Conservation (phyloP, 2,797 vertebrate genomes). For the Notamacropus eugenii region DNA sequence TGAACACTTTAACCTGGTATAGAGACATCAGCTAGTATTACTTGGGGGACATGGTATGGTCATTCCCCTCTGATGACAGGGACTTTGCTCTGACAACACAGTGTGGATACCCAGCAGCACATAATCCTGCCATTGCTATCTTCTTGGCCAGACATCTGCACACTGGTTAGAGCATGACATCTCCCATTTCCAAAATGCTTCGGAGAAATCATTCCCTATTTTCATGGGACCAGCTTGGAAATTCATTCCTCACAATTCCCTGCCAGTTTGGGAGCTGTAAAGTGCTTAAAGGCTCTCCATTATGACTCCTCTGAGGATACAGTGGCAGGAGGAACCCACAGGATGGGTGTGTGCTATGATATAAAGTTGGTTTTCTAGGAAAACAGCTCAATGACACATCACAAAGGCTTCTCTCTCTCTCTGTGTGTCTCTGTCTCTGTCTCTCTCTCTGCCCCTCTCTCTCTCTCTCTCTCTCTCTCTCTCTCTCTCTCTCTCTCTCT, state of each 20-base stretch:
- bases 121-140: not conserved
- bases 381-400: not conserved
- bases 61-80: not conserved
- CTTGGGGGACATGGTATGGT: not conserved
- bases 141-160: not conserved
- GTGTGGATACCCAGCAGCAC: not conserved
- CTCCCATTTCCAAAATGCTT: not conserved
- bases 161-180: not conserved
- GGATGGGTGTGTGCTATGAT: not conserved
- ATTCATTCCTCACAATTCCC: not conserved
- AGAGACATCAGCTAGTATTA: not conserved
- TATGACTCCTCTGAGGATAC: not conserved
- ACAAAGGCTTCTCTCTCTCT: not conserved
- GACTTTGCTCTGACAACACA: not conserved
- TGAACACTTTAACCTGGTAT: not conserved
- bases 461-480: not conserved
- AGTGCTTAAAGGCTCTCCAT: not conserved
- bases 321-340: not conserved
- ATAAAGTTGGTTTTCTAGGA: slow-evolving; percentile 2
- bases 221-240: slow-evolving; percentile 26
- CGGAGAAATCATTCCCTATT: not conserved
- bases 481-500: not conserved
- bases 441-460: no score
- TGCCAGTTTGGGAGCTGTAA: not conserved
- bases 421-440: not conserved